These are phyloP conservation scores for Coryphaenoides rupestris DNA, from an alignment of 2,113 vertebrate species.

Conservation along the genomic window DNA sequence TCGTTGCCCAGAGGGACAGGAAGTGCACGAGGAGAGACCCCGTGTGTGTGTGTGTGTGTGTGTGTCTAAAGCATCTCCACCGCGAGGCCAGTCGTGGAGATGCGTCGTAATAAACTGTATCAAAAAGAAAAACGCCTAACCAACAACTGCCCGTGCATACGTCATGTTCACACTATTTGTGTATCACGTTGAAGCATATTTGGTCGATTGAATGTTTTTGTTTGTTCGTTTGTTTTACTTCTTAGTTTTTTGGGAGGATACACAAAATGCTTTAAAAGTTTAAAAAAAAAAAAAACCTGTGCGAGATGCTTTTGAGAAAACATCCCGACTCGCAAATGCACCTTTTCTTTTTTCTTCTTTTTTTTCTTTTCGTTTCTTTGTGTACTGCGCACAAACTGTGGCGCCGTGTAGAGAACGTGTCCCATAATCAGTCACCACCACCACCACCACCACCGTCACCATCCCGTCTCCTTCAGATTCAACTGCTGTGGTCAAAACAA, in stretches of 20 bases:
- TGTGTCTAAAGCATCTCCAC: too few species aligned
- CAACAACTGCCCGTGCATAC: not conserved
- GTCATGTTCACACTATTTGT: not conserved
- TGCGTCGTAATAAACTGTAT: not conserved
- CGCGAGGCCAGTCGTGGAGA: not conserved
- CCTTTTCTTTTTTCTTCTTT: constrained; percentile 42
- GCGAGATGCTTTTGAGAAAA: constrained; percentile 14
- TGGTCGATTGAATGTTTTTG: constrained; percentile 19
- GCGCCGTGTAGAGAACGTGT: constrained; percentile 46
- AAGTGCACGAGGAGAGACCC: too few species aligned
- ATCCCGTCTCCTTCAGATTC: constrained; percentile 10
- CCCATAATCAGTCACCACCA: constrained; percentile 49
- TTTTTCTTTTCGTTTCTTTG: too few species aligned
- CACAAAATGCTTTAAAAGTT: constrained; percentile 49
- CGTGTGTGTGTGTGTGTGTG: too few species aligned
- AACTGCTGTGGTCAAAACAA: too few species aligned
- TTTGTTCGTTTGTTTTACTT: constrained; percentile 9
- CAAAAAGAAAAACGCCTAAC: not conserved
- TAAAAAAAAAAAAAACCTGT: too few species aligned
- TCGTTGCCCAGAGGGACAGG: too few species aligned
- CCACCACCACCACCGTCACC: too few species aligned
- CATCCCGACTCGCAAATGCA: constrained; percentile 30
- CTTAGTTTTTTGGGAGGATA: constrained; percentile 33
- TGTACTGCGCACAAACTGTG: constrained; percentile 32
- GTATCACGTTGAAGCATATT: constrained; percentile 24